These are phyloP conservation scores for Brachyistius frenatus DNA, from an alignment of 2,113 vertebrate genomes.

Conservation along the genomic window DNA sequence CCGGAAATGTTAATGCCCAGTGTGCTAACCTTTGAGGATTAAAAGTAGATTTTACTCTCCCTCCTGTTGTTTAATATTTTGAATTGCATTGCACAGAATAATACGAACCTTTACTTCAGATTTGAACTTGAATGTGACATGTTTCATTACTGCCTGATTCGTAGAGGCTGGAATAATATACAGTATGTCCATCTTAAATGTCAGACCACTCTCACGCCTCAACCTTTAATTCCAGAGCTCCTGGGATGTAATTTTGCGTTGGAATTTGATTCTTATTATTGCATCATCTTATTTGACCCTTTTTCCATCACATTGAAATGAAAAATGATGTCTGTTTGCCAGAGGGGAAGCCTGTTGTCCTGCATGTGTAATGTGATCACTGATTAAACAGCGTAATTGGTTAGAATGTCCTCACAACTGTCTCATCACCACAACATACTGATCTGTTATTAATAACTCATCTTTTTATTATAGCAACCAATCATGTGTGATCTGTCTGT, in stretches of 20 bases:
- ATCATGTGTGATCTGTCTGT: background rate
- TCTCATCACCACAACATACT: background rate
- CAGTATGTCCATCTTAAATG: constrained; percentile 81
- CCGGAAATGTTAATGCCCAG: constrained; percentile 4
- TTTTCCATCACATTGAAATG: constrained; percentile 42
- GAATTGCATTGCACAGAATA: constrained; percentile 60
- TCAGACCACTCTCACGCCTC: constrained; percentile 70
- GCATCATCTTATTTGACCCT: constrained; percentile 59
- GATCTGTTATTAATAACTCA: constrained; percentile 7
- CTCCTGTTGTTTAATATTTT: constrained; percentile 55
- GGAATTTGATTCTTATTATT: constrained; percentile 72
- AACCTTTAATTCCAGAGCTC: constrained; percentile 75
- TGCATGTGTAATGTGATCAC: constrained; percentile 51
- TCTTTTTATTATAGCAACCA: background rate
- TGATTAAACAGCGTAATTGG: constrained; percentile 43
- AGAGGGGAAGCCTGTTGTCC: constrained; percentile 52
- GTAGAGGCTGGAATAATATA: constrained; percentile 69
- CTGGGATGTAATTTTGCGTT: constrained; percentile 68
- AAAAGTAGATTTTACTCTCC: constrained; percentile 37
- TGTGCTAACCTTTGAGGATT: background rate
- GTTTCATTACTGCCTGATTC: constrained; percentile 79
- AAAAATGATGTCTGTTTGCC: constrained; percentile 48
- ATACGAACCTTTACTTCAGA: constrained; percentile 73
- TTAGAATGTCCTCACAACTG: background rate
- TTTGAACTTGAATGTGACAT: constrained; percentile 83